Percentiles rank a stretch among this genome's conserved stretches.
Evolutionary conservation across 2,797 vertebrate species (phyloP).

Genomic region (Pogoniulus pusillus): DNA sequence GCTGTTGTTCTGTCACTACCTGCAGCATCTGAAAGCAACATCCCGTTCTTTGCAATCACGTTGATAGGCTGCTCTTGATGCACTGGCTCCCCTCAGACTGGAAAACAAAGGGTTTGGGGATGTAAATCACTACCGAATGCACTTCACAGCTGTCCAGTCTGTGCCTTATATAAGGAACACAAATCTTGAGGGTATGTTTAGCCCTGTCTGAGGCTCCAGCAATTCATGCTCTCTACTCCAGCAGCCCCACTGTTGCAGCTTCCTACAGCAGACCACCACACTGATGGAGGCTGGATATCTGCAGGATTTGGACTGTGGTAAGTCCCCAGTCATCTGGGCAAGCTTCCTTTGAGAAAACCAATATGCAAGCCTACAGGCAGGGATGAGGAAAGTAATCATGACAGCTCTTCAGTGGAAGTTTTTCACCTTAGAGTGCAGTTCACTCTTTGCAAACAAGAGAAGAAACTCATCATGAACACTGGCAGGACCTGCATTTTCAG

Average conservation of each 20-base stretch:
- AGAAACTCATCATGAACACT: not conserved
- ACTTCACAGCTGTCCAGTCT: not conserved
- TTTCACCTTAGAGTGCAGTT: not conserved
- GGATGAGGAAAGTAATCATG: not conserved
- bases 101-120: not conserved
- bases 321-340: not conserved
- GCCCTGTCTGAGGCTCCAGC: not conserved
- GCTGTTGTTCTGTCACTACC: not conserved
- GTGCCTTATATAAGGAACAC: not conserved
- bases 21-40: not conserved
- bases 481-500: not conserved
- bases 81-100: not conserved
- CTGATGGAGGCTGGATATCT: not conserved
- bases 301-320: not conserved
- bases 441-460: not conserved
- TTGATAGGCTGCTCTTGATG: not conserved
- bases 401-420: not conserved
- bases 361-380: fast-evolving
- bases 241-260: not conserved
- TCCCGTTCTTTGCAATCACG: not conserved
- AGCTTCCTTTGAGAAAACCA: not conserved
- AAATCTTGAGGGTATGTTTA: not conserved
- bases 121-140: not conserved
- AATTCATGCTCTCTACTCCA: not conserved
- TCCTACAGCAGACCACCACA: not conserved